Evolutionary conservation across 2,797 vertebrate species (phyloP).

Genomic region (Botia almorhae): DNA sequence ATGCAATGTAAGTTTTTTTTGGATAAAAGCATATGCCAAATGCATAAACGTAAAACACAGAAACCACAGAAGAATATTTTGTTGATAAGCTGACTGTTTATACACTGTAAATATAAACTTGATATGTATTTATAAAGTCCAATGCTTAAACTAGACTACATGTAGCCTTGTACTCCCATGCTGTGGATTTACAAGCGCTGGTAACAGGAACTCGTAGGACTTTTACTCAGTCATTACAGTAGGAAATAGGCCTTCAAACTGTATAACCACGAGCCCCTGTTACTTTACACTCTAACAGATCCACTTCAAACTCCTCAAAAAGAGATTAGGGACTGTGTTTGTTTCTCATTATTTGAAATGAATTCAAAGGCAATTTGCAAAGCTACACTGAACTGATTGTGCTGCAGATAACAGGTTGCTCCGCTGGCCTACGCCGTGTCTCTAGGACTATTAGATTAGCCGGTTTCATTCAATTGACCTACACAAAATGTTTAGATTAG

Average conservation of each 20-base stretch:
- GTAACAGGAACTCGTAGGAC: neutral
- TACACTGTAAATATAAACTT: neutral
- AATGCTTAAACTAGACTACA: neutral
- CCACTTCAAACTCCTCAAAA: neutral
- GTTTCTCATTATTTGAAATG: slow-evolving; percentile 21
- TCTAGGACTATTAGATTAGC: slow-evolving; percentile 40
- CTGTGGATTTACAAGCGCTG: neutral
- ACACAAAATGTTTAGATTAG: slow-evolving; percentile 38
- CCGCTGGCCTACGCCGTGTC: neutral
- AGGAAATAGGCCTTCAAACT: neutral
- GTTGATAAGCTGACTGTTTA: too few species aligned
- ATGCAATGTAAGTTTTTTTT: too few species aligned
- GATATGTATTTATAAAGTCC: neutral
- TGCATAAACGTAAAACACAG: too few species aligned
- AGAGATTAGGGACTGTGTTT: slow-evolving; percentile 22
- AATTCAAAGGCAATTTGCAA: slow-evolving; percentile 17
- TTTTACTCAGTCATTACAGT: slow-evolving; percentile 6
- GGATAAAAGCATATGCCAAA: too few species aligned
- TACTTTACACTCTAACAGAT: neutral
- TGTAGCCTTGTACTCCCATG: neutral
- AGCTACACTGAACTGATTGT: slow-evolving; percentile 14
- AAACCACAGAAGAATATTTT: too few species aligned
- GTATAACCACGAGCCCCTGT: neutral
- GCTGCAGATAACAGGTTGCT: slow-evolving; percentile 29
- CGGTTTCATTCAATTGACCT: slow-evolving; percentile 34